Evolutionary conservation across 2,113 vertebrate species (phyloP).

Genomic region (Grus americana): DNA sequence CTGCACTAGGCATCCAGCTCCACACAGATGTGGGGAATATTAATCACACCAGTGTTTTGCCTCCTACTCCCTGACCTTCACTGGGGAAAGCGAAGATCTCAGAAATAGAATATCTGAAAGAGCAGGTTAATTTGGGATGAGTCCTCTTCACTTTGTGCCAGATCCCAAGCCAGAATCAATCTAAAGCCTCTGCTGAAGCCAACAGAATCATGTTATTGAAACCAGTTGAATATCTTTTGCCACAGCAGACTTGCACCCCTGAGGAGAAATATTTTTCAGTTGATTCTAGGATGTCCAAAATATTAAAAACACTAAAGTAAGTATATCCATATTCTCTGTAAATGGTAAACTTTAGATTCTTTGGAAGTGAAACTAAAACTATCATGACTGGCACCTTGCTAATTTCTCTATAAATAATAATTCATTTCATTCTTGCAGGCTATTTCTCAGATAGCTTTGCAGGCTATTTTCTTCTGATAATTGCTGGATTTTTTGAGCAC

Average conservation of each 20-base stretch:
- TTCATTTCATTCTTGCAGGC: neutral
- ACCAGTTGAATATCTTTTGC: neutral
- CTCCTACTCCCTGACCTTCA: conserved; percentile 31
- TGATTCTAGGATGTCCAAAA: neutral
- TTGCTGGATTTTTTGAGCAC: neutral
- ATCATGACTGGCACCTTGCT: neutral
- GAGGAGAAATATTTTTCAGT: neutral
- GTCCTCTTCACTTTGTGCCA: neutral
- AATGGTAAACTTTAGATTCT: neutral
- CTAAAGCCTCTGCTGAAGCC: neutral
- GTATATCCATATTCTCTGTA: neutral
- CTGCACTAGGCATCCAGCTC: neutral
- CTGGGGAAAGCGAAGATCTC: neutral
- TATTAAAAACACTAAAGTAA: neutral
- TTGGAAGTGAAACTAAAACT: neutral
- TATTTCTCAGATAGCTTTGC: neutral
- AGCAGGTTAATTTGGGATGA: neutral
- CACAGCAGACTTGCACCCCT: neutral
- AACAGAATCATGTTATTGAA: neutral
- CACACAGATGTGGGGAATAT: conserved; percentile 25
- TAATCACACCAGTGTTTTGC: conserved; percentile 13
- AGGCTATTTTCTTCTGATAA: neutral
- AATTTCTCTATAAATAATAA: neutral
- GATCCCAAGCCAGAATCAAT: neutral
- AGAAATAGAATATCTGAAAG: neutral